Evolutionary conservation across 92 coral and sea anemone genomes (phyloP), one percentile per base, ranked within the genome.

Genomic region (Epizoanthus fatuus): DNA sequence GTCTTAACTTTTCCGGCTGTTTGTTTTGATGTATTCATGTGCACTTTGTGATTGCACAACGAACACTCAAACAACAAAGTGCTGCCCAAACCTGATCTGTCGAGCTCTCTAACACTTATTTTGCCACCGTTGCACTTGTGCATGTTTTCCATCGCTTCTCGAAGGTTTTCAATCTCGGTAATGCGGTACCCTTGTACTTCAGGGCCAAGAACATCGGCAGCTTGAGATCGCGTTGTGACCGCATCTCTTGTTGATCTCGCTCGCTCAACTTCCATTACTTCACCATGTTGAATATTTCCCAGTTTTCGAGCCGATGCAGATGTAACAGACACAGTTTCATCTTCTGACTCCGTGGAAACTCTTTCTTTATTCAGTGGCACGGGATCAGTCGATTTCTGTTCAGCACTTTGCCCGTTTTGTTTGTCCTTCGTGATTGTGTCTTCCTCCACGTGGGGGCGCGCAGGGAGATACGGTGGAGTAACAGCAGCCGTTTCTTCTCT

Each of bases 111-210:
- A 53, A 58, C 68, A 19, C 37, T 16, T 9, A 84, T 83, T 7
- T 39, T 84, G 10, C 81, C 74, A 84, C 71, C 71, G 14, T 84
- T 84, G 79, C 87, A 84, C 51, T 44, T 72, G 51, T 72, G 87
- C 71, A 72, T 83, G 35, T 77, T 45, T 47, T 84, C 87, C 65
- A 55, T 55, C 44, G 87, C 75, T 84, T 22, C 58, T 15, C 81
- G 69, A 40, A 84, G 35, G 64, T 72, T 84, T 57, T 84, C 74
- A 63, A 72, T 53, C 17, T 72, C 77, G 20, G 79, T 77, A 13
- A 72, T 59, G 16, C 79, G 80, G 55, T 83, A 83, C 4, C 79
- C 70, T 39, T 70, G 56, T 72, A 69, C 66, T 83, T 83, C 69
- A 53, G 65, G 80, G 7, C 80, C 80, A 74, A 74, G 65, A 74